Evolutionary conservation across 2,797 vertebrate species (phyloP), one percentile per base, ranked within the genome.

Genomic region (Melanotaenia pygmaea): DNA sequence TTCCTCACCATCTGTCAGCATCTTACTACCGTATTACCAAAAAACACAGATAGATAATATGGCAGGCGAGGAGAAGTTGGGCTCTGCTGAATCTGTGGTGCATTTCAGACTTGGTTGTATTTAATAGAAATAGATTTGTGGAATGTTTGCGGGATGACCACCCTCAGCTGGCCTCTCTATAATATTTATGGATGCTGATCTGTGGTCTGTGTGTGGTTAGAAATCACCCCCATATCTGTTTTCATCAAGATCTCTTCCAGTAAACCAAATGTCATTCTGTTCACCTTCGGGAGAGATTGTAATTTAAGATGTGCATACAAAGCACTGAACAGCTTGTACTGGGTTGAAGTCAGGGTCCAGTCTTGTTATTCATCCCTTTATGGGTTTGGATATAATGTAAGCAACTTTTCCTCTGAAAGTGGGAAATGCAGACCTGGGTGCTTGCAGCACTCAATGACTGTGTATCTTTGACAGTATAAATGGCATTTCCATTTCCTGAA

Each of bases 131-230:
- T 83, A 81, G 91, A 90, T 92, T 82, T 84, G 87, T 83, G 86
- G 91, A 91, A 93, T 93, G 86, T 83, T 83, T 93, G 92, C 89
- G 92, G 91, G 86, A 88, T 84, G 91, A 84, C 91, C 90, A 88
- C 91, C 91, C 88, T 86, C 82, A 69, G 70, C 56, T 77, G 91
- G 89, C 91, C 88, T 77, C 89, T 76, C 78, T 54, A 30, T 89
- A 83, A 90, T 86, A 88, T 90, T 91, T 90, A 87, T 89, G 86
- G 90, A 87, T 89, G 89, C 89, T 86, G 90, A 90, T 91, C 89
- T 88, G 90, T 85, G 92, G 91, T 89, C 90, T 80, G 86, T 89
- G 83, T 75, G 90, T 82, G 90, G 91, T 91, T 88, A 91, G 84
- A 92, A 93, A 92, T 91, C 92, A 87, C 85, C 90, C 54, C 89